phyloP scores from a whole-genome alignment of 2,113 vertebrate species.

The Octodon degus region DNA sequence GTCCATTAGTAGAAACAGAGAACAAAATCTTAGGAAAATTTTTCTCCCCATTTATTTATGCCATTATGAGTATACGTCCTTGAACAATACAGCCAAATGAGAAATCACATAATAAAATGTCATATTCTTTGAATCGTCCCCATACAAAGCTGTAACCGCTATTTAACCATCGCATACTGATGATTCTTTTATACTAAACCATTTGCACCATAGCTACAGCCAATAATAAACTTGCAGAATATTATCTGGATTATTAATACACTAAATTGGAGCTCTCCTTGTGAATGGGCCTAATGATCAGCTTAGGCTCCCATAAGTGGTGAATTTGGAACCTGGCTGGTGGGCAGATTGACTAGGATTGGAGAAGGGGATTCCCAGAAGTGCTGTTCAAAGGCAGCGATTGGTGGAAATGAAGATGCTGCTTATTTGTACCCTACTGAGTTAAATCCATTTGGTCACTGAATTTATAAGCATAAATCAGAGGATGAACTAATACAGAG shows the following conservation, averaged over 20 bases:
- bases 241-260: neutral
- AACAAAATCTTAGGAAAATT: slow-evolving; percentile 19
- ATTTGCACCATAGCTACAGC: neutral
- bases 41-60: neutral
- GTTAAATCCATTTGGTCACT: neutral
- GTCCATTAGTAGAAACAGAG: neutral
- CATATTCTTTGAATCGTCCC: neutral
- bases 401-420: neutral
- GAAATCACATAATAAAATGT: neutral
- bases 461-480: neutral
- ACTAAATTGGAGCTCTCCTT: neutral
- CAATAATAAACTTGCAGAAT: slow-evolving; percentile 14
- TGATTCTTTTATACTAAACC: neutral
- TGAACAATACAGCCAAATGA: slow-evolving; percentile 53
- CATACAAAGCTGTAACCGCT: neutral
- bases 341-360: neutral
- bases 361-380: neutral
- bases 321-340: neutral
- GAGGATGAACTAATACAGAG: neutral
- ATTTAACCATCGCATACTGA: neutral
- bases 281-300: neutral
- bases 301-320: neutral
- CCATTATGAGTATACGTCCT: neutral
- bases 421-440: slow-evolving; percentile 9
- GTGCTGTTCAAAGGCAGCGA: neutral